Conservation (phyloP, 2,888 invertebrate genomes). For the Scaeva pyrastri region DNA sequence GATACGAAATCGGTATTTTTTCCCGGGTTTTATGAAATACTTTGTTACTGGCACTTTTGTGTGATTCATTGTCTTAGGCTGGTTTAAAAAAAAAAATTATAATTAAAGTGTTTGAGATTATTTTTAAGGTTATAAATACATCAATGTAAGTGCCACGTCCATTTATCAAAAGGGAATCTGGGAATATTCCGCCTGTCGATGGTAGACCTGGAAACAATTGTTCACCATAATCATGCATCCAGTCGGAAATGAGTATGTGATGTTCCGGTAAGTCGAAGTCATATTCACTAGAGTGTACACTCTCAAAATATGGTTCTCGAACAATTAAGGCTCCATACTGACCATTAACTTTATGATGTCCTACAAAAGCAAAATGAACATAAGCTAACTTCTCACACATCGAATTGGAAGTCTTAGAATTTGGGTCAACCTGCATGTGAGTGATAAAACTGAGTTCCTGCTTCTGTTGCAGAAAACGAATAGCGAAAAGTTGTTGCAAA, state of each 20-base stretch:
- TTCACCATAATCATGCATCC: slow-evolving; percentile 88
- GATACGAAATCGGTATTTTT: slow-evolving; percentile 82
- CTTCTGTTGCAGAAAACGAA: slow-evolving; percentile 88
- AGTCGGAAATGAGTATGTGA: slow-evolving; percentile 90
- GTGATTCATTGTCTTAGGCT: slow-evolving; percentile 56
- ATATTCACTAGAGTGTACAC: slow-evolving; percentile 87
- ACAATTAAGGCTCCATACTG: slow-evolving; percentile 91
- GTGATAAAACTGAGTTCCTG: slow-evolving; percentile 94
- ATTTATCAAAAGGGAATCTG: slow-evolving; percentile 80
- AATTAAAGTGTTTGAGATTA: background rate
- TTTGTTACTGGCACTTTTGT: slow-evolving; percentile 77
- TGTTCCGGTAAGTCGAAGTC: slow-evolving; percentile 90
- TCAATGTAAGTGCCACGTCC: slow-evolving; percentile 79
- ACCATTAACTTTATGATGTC: slow-evolving; percentile 91
- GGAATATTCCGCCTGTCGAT: slow-evolving; percentile 74
- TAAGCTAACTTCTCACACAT: slow-evolving; percentile 1
- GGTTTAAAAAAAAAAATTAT: background rate
- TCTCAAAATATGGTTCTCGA: slow-evolving; percentile 86
- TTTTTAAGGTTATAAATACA: slow-evolving; percentile 45
- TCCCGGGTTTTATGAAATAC: slow-evolving; percentile 78
- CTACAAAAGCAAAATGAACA: slow-evolving; percentile 80
- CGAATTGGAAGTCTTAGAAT: background rate
- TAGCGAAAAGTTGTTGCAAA: slow-evolving; percentile 89
- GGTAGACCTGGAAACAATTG: slow-evolving; percentile 79
- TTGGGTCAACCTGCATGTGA: slow-evolving; percentile 85